Evolutionary conservation across 2,888 invertebrate species (phyloP).

Genomic region (Poecilobothrus nobilitatus): DNA sequence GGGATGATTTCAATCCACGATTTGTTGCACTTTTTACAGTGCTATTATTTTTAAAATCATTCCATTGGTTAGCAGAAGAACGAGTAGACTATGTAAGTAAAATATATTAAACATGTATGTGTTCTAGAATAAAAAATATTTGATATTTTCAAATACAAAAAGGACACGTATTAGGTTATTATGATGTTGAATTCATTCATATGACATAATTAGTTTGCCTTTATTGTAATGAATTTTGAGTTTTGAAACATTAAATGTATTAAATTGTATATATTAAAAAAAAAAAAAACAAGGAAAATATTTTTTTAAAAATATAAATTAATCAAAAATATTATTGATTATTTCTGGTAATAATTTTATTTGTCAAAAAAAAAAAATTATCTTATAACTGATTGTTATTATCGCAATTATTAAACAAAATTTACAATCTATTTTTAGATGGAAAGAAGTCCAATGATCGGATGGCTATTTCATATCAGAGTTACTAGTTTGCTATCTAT

Average conservation of each 20-base stretch:
- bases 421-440: constrained; percentile 56
- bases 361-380: too few relatives aligned
- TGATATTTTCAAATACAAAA: background rate
- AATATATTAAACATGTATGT: constrained; percentile 1
- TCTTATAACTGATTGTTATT: too few relatives aligned
- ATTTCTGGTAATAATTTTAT: too few relatives aligned
- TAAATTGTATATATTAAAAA: too few relatives aligned
- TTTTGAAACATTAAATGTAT: too few relatives aligned
- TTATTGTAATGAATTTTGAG: too few relatives aligned
- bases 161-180: background rate
- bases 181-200: too few relatives aligned
- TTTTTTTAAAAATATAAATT: too few relatives aligned
- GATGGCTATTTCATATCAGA: constrained; percentile 87
- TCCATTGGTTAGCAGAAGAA: constrained; percentile 99
- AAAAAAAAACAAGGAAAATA: too few relatives aligned
- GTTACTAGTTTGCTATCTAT: constrained; percentile 75
- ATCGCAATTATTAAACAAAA: too few relatives aligned
- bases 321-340: too few relatives aligned
- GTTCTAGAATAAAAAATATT: constrained; percentile 8
- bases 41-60: constrained; percentile 92
- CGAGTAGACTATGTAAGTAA: constrained; percentile 93
- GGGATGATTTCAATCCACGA: constrained; percentile 97
- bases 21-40: constrained; percentile 97
- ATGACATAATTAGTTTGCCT: too few relatives aligned
- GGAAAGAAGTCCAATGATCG: constrained; percentile 97